phyloP scores from a whole-genome alignment of 2,797 vertebrate genomes.

The Phrynocephalus vlangalii region DNA sequence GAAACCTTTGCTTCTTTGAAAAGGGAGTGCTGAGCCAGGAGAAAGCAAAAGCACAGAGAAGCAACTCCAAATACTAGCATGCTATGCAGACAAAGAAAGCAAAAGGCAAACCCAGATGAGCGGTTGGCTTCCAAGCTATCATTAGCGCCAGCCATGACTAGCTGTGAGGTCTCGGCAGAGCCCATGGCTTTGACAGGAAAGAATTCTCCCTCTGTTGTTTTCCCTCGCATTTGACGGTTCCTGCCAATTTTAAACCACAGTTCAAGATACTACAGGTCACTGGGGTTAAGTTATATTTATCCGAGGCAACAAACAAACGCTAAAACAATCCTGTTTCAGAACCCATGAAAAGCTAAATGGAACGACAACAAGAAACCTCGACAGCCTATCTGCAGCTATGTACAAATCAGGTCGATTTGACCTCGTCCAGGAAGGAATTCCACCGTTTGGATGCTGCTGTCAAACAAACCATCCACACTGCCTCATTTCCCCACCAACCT shows the following conservation, averaged over 20 bases:
- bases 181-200: background rate
- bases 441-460: no score
- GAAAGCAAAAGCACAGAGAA: background rate
- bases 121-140: background rate
- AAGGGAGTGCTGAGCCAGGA: background rate
- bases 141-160: background rate
- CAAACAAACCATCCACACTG: background rate
- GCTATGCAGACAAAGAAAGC: background rate
- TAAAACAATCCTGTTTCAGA: background rate
- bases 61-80: background rate
- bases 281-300: background rate
- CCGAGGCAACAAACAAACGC: background rate
- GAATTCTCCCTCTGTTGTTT: background rate
- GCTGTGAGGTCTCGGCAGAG: background rate
- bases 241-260: background rate
- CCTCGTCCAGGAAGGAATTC: background rate
- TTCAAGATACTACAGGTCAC: background rate
- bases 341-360: background rate
- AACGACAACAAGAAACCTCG: background rate
- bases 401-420: background rate
- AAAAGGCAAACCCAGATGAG: background rate
- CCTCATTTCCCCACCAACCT: background rate
- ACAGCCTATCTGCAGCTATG: background rate
- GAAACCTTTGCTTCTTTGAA: background rate
- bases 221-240: background rate